phyloP scores from a whole-genome alignment of 30 jellyfish, hydroid and myxozoan genomes.

The Sanderia malayensis region DNA sequence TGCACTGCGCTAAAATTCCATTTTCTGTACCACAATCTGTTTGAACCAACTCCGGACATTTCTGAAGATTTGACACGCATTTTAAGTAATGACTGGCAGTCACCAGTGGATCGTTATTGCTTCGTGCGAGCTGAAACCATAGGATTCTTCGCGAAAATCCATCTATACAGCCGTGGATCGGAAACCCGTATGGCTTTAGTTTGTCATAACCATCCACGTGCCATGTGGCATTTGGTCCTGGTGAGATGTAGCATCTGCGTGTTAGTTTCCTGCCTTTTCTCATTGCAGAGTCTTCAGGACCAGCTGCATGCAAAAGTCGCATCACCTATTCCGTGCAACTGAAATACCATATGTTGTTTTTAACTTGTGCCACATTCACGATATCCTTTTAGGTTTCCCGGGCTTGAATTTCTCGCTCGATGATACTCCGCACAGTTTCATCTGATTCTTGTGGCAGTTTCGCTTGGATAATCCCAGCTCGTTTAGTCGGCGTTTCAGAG shows the following conservation, averaged over 20 bases:
- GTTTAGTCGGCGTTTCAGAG: conserved; percentile 21
- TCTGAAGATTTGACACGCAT: neutral
- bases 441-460: conserved; percentile 1
- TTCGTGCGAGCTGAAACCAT: conserved; percentile 1
- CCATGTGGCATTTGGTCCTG: too few relatives aligned
- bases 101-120: conserved; percentile 18
- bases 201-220: too few relatives aligned
- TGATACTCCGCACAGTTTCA: neutral
- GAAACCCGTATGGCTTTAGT: too few relatives aligned
- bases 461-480: neutral
- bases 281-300: conserved; percentile 12
- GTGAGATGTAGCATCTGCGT: neutral
- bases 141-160: conserved; percentile 10
- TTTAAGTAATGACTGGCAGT: conserved; percentile 13
- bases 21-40: conserved; percentile 24
- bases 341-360: neutral
- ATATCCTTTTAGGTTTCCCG: neutral
- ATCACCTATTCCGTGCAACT: conserved; percentile 15
- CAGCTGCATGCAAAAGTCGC: conserved; percentile 1
- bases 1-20: too few relatives aligned
- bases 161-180: conserved; percentile 7
- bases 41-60: too few relatives aligned
- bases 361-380: conserved; percentile 14
- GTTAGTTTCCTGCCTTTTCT: neutral
- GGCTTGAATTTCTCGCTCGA: neutral